Evolutionary conservation across 2,888 invertebrate genomes (phyloP).

Genomic region (Ypsolopha scabrella): DNA sequence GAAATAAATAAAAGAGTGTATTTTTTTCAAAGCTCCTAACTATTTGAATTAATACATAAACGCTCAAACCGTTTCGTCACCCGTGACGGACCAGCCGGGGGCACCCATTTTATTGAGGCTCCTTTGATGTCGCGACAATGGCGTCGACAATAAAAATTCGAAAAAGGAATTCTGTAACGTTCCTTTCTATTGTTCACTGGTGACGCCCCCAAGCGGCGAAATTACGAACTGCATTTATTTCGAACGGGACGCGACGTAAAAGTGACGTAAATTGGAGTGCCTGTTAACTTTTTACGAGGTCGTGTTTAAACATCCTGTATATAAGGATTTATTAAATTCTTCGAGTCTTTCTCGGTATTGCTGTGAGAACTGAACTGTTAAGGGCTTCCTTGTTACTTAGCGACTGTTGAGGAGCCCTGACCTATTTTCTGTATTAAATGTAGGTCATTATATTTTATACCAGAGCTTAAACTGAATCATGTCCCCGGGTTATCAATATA

Average conservation of each 20-base stretch:
- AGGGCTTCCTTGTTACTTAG: no score
- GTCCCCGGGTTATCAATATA: no score
- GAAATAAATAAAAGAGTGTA: no score
- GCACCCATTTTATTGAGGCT: conserved; percentile 27
- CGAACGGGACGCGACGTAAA: conserved; percentile 22
- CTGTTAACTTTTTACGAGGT: conserved; percentile 35
- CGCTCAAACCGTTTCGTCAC: not conserved
- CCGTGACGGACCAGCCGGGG: conserved; percentile 9
- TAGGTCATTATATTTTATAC: no score
- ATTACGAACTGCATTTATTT: conserved; percentile 28
- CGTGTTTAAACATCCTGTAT: not conserved
- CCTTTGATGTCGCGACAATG: conserved; percentile 28
- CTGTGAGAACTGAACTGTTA: no score
- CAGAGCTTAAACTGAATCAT: no score
- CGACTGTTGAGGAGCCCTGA: no score
- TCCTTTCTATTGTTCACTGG: conserved; percentile 32
- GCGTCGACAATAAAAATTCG: conserved; percentile 27
- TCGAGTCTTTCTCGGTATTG: no score
- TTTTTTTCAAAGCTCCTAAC: no score
- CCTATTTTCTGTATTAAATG: no score
- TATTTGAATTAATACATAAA: conserved; percentile 1
- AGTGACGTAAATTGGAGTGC: conserved; percentile 29
- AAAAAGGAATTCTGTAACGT: conserved; percentile 23
- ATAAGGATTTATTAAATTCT: not conserved
- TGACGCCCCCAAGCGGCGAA: conserved; percentile 21